Evolutionary conservation across 2,113 vertebrate genomes (phyloP), one percentile per base, ranked within the genome.

Genomic region (Pseudopodoces humilis): DNA sequence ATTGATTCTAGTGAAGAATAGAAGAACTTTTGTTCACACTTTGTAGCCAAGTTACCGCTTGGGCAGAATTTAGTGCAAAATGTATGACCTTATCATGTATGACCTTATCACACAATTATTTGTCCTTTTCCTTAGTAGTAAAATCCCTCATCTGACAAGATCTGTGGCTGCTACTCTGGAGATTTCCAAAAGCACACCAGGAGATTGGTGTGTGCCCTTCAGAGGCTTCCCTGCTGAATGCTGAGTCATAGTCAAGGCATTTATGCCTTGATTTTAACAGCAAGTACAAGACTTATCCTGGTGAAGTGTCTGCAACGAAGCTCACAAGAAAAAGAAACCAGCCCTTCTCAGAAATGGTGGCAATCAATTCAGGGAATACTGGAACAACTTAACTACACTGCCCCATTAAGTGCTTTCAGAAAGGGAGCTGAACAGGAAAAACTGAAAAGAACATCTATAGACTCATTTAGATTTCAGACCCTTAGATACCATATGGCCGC

Each of bases 241-340:
- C 20, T 90, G 39, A 31, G 62, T 71, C 8, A 17, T 4, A 78
- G 13, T 72, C 53, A 69, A 35, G 47, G 60, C 35, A 35, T 44
- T 82, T 64, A 52, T 31, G 46, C 11, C 62, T 71, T 31, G 15
- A 24, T 91, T 94, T 84, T 41, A 92, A 71, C 44, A 82, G 13
- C 56, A 89, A 39, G 33, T 37, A 47, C 19, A 31, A 31, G 58
- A 1, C 0, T 47, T 47, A 55, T 6, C 39, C n/a, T 6, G 2
- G 9, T 33, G 25, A 85, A 83, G 21, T 1, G 1, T 50, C 70
- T 82, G 58, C 41, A 72, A 4, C 0, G 0, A 88, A 56, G 39
- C 33, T 64, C 27, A 58, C 15, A 25, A 11, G 25, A 90, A 80
- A 8, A 43, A 39, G 16, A 76, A 76, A 46, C 13, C 30, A 76